phyloP scores from a whole-genome alignment of 2,113 vertebrate genomes.

The Acrocephalus arundinaceus region DNA sequence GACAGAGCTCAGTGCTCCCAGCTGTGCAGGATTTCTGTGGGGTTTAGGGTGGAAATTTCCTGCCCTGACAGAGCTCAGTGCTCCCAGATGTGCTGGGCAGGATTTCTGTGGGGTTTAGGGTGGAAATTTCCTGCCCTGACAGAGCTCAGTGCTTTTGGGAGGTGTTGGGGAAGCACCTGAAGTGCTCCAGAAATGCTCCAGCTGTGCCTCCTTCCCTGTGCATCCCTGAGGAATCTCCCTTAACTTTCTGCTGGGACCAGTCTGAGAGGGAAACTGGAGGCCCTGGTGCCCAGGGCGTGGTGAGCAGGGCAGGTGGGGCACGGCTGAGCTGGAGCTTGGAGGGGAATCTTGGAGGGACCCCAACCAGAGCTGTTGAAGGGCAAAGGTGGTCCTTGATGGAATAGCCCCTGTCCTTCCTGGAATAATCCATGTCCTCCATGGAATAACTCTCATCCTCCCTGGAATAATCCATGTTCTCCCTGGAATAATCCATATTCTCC shows the following conservation, averaged over 20 bases:
- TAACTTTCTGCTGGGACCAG: background rate
- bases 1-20: too few relatives aligned
- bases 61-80: rapidly evolving
- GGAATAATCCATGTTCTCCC: too few relatives aligned
- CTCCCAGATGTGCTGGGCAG: too few relatives aligned
- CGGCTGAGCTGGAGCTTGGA: background rate
- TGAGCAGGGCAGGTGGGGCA: background rate
- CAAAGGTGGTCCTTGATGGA: too few relatives aligned
- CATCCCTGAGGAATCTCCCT: background rate
- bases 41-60: rapidly evolving
- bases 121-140: too few relatives aligned
- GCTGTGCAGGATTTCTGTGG: background rate
- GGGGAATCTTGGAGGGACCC: too few relatives aligned
- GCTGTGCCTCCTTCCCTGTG: background rate
- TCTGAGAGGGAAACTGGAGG: background rate
- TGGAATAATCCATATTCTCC: too few relatives aligned
- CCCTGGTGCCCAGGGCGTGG: rapidly evolving
- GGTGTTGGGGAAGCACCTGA: background rate
- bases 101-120: too few relatives aligned
- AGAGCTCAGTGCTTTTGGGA: background rate
- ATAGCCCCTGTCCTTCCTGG: background rate
- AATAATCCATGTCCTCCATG: too few relatives aligned
- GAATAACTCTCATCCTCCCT: background rate
- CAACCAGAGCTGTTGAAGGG: rapidly evolving
- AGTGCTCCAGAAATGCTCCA: background rate